Base-by-base conservation (phyloP, 2,797 vertebrate genomes). In the Tiaroga cobitis region DNA sequence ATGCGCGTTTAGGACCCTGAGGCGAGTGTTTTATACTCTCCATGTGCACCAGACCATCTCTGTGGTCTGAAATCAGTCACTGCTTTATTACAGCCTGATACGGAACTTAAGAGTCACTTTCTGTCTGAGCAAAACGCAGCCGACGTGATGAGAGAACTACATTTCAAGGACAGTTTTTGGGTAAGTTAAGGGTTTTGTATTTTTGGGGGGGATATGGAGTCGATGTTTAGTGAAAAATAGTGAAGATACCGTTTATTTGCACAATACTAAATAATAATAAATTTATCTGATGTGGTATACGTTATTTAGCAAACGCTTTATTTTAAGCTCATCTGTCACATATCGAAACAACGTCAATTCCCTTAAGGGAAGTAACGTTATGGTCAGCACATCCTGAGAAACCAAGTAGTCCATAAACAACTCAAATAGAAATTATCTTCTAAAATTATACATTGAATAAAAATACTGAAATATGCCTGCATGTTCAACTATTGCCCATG, bases 81-180 rank as follows among this genome's bases (percentile, higher is more conserved):
- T 32, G 8, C 18, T 15, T 54, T 41, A 24, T 51, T 70, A 73
- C 76, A 46, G 19, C 10, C 61, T 26, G 34, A 13, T 4, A n/a
- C 46, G 2, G 37, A 84, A 84, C 61, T 63, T 61, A 16, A 13
- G 18, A 34, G 21, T n/a, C 10, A 61, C 56, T 75, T 83, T 46
- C 24, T 49, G 63, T 4, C 32, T 13, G 13, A 54, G 13, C 79
- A 6, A 29, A n/a, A n/a, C 1, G 8, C 11, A 10, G 16, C 41
- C 34, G 61, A 68, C 81, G 84, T 0, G 3, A 96, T 96, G 96
- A 95, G 91, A 85, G 93, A 94, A 41, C 89, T 94, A 18, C 95
- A 93, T 84, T 96, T 96, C 49, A 96, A 95, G 65, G 96, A 96
- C 59, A 93, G 91, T 90, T 96, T 96, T 90, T 96, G 96, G 96